Conservation (phyloP, 2,888 invertebrate genomes). For the Arctia plantaginis region DNA sequence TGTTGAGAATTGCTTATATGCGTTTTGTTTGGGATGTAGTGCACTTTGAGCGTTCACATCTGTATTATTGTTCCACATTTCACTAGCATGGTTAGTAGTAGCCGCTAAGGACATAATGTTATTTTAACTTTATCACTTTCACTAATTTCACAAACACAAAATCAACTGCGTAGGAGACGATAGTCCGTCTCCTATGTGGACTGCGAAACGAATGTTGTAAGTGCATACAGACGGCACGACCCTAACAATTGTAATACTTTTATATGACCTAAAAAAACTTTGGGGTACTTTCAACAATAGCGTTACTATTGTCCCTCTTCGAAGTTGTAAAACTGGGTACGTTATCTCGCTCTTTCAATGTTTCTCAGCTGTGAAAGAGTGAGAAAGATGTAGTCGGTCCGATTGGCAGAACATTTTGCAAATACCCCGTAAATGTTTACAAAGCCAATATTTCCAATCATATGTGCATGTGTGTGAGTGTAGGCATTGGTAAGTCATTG, state of each 20-base stretch:
- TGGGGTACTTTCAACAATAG: conserved; percentile 86
- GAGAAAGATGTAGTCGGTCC: conserved; percentile 64
- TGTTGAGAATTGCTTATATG: conserved; percentile 66
- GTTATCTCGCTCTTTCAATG: conserved; percentile 65
- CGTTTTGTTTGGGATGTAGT: conserved; percentile 64
- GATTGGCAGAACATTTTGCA: conserved; percentile 77
- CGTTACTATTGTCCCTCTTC: conserved; percentile 82
- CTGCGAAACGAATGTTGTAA: conserved; percentile 84
- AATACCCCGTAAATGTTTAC: conserved; percentile 84
- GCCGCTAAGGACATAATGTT: conserved; percentile 72
- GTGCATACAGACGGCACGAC: conserved; percentile 79
- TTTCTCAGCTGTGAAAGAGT: conserved; percentile 53
- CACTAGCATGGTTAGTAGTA: conserved; percentile 74
- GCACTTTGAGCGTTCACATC: conserved; percentile 72
- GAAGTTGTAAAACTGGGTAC: conserved; percentile 76
- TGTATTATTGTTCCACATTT: conserved; percentile 78
- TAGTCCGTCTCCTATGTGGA: conserved; percentile 70
- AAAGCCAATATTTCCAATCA: conserved; percentile 84
- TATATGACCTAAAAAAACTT: conserved; percentile 86
- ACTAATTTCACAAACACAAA: conserved; percentile 60
- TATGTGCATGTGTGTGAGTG: conserved; percentile 66
- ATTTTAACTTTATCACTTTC: conserved; percentile 54
- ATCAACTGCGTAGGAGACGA: conserved; percentile 78
- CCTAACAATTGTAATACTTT: conserved; percentile 85
- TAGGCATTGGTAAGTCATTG: conserved; percentile 68